These are phyloP conservation scores for Sclerodermus sp. DNA, from an alignment of 2,888 invertebrate species.

Conservation along the genomic window DNA sequence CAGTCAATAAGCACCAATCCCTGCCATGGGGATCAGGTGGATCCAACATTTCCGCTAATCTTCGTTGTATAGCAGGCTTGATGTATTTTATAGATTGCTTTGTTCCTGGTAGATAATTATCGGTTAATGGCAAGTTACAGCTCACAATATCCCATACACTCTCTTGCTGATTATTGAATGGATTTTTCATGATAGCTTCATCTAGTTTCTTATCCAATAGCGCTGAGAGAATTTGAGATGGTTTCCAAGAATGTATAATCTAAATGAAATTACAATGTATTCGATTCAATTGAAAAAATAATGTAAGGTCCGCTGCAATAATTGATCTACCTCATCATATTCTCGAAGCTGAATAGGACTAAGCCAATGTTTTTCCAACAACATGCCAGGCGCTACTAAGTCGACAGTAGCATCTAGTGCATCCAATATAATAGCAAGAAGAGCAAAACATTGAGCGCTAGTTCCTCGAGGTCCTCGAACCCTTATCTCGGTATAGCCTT, in stretches of 20 bases:
- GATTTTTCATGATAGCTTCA: slow-evolving; percentile 50
- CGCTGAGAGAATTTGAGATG: slow-evolving; percentile 42
- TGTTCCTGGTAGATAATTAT: slow-evolving; percentile 50
- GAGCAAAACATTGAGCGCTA: slow-evolving; percentile 66
- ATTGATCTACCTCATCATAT: slow-evolving; percentile 51
- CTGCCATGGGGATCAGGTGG: slow-evolving; percentile 72
- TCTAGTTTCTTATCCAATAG: slow-evolving; percentile 48
- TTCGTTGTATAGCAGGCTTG: slow-evolving; percentile 63
- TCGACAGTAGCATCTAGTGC: slow-evolving; percentile 65
- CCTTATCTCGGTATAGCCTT: slow-evolving; percentile 67
- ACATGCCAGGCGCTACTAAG: slow-evolving; percentile 69
- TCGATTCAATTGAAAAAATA: slow-evolving; percentile 2
- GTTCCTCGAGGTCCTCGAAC: slow-evolving; percentile 66
- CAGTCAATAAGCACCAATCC: slow-evolving; percentile 78
- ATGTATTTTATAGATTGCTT: slow-evolving; percentile 61
- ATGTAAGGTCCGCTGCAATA: not conserved
- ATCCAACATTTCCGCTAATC: slow-evolving; percentile 70
- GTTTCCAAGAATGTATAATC: slow-evolving; percentile 53
- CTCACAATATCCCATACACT: slow-evolving; percentile 53
- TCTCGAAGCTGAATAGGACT: slow-evolving; percentile 64
- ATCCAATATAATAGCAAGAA: slow-evolving; percentile 69
- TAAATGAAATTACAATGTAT: slow-evolving; percentile 10
- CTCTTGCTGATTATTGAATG: slow-evolving; percentile 50
- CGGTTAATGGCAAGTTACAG: slow-evolving; percentile 44
- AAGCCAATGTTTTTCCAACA: slow-evolving; percentile 67